Percentiles rank a stretch among this genome's conserved stretches.
Conservation (phyloP, 53 echinoderm and acorn worm genomes). For the Astropecten irregularis region DNA sequence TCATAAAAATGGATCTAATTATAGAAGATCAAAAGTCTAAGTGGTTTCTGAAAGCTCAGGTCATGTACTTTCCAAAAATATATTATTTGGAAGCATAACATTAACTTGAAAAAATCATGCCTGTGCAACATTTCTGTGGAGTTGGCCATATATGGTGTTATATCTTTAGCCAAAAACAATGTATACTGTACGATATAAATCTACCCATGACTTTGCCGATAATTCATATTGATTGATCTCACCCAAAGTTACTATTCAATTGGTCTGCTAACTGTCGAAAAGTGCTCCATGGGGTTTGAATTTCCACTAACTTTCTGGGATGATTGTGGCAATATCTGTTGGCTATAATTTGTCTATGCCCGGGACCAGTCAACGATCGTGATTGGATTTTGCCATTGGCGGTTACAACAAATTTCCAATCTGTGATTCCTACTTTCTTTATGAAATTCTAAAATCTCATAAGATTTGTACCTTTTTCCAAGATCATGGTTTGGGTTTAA, state of each 20-base stretch:
- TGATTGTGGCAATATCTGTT: conserved; percentile 4
- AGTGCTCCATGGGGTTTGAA: conserved; percentile 24
- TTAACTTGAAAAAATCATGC: no score
- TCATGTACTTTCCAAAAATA: no score
- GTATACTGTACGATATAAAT: neutral
- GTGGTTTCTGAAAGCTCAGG: no score
- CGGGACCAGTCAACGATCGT: conserved; percentile 32
- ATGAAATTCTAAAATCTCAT: conserved; percentile 54
- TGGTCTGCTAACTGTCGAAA: neutral
- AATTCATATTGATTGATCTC: conserved; percentile 4
- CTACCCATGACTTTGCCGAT: conserved; percentile 8
- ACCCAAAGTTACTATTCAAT: neutral
- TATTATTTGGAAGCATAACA: no score
- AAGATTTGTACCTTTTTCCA: conserved; percentile 23
- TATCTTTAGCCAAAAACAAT: conserved; percentile 15
- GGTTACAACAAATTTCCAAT: conserved; percentile 23
- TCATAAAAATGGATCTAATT: no score
- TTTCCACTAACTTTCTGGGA: conserved; percentile 26
- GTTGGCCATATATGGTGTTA: conserved; percentile 25
- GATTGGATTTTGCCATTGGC: conserved; percentile 29
- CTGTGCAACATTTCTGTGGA: no score
- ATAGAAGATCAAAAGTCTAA: no score
- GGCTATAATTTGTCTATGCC: neutral
- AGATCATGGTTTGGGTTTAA: neutral
- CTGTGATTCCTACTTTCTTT: conserved; percentile 17